Conservation (phyloP, 2,888 invertebrate species). For the Xylota sylvarum region DNA sequence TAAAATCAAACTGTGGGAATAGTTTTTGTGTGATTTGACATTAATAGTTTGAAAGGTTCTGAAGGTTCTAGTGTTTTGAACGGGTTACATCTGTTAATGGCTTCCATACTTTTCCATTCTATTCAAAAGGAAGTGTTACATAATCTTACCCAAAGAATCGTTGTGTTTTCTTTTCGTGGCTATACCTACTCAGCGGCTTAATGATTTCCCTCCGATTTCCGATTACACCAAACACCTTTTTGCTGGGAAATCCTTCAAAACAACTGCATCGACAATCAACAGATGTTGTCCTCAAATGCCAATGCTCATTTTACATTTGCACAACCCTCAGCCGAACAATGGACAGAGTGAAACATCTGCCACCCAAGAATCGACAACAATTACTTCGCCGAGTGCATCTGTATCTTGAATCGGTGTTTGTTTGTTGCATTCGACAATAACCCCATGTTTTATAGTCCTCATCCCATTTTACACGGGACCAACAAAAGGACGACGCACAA, state of each 20-base stretch:
- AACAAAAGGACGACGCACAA: conserved; percentile 5
- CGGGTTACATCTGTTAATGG: no score
- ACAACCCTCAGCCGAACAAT: conserved; percentile 20
- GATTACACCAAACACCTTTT: conserved; percentile 40
- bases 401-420: conserved; percentile 30
- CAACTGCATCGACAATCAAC: conserved; percentile 54
- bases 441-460: conserved; percentile 33
- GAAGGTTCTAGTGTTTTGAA: not conserved
- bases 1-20: not conserved
- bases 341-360: conserved; percentile 55
- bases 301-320: conserved; percentile 31
- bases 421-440: conserved; percentile 45
- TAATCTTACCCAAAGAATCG: not conserved
- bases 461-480: conserved; percentile 30
- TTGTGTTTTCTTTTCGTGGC: not conserved
- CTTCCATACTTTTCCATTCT: not conserved
- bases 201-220: conserved; percentile 23
- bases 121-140: not conserved
- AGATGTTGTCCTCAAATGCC: conserved; percentile 45
- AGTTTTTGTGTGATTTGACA: not conserved
- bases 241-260: conserved; percentile 28
- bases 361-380: conserved; percentile 34
- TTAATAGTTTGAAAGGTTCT: not conserved
- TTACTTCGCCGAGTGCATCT: conserved; percentile 53
- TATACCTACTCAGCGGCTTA: not conserved